phyloP scores from a whole-genome alignment of 2,797 vertebrate species.

The Protonibea diacanthus region DNA sequence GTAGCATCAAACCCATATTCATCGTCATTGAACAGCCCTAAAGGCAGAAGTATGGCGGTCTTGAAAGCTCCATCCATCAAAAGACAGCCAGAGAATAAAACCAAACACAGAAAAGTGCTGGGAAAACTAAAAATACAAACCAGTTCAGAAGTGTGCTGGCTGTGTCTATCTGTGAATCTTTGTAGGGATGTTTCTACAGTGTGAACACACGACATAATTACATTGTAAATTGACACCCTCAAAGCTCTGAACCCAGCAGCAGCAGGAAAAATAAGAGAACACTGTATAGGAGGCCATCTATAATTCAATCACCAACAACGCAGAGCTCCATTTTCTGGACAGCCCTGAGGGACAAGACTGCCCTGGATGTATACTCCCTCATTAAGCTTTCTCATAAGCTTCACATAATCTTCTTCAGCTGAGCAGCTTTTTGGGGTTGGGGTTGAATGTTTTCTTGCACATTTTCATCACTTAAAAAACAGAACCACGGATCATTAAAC shows the following conservation, averaged over 20 bases:
- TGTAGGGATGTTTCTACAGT: background rate
- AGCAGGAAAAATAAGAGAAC: background rate
- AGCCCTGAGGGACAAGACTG: conserved; percentile 7
- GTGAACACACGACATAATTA: background rate
- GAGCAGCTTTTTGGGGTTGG: background rate
- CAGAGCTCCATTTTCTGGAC: conserved; percentile 39
- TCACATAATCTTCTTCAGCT: conserved; percentile 26
- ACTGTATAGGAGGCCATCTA: background rate
- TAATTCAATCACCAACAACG: conserved; percentile 35
- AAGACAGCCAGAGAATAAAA: background rate
- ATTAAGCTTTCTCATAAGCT: conserved; percentile 37
- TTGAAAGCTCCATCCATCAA: background rate
- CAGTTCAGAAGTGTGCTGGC: background rate
- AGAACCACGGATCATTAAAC: background rate
- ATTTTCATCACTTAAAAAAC: background rate
- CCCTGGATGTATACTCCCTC: conserved; percentile 31
- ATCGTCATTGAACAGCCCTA: background rate
- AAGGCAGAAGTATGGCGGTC: background rate
- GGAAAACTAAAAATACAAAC: background rate
- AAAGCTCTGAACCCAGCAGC: background rate
- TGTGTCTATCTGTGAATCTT: background rate
- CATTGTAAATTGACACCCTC: background rate
- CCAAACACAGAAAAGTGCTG: background rate
- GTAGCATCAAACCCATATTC: background rate
- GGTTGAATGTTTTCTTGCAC: conserved; percentile 3